Conservation (phyloP, 2,888 invertebrate species). For the Epistrophe grossulariae region DNA sequence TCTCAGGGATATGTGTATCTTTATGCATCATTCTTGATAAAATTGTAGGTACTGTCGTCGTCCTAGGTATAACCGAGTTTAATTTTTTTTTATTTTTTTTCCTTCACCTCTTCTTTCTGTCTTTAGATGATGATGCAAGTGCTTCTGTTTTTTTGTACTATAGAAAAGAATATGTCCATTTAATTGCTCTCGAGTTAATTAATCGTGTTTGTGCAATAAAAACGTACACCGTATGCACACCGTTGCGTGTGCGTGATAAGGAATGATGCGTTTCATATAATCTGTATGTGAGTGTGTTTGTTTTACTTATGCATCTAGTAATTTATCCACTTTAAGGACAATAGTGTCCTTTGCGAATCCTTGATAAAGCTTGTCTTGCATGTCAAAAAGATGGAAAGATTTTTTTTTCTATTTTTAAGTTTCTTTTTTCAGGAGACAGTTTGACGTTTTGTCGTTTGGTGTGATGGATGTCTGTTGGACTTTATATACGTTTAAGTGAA, state of each 20-base stretch:
- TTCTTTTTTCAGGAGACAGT: not conserved
- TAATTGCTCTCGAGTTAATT: conserved; percentile 72
- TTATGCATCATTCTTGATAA: conserved; percentile 10
- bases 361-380: not conserved
- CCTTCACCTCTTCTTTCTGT: conserved; percentile 1
- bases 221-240: not conserved
- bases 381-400: conserved; percentile 29
- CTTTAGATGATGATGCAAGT: not conserved
- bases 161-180: conserved; percentile 29
- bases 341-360: conserved; percentile 21
- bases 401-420: not conserved
- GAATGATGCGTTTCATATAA: conserved; percentile 9
- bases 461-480: conserved; percentile 11
- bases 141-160: not conserved
- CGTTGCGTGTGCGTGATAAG: conserved; percentile 17
- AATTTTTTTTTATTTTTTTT: not conserved
- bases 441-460: conserved; percentile 17
- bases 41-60: not conserved
- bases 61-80: not conserved
- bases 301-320: not conserved
- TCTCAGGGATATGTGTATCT: conserved; percentile 13
- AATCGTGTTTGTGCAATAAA: conserved; percentile 62
- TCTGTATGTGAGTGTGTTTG: not conserved
- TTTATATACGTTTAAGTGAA: not conserved
- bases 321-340: not conserved